A percentile compares a stretch with the other conserved stretches of the same genome.
Conservation (phyloP, 2,888 invertebrate species). For the Xanthia icteritia region DNA sequence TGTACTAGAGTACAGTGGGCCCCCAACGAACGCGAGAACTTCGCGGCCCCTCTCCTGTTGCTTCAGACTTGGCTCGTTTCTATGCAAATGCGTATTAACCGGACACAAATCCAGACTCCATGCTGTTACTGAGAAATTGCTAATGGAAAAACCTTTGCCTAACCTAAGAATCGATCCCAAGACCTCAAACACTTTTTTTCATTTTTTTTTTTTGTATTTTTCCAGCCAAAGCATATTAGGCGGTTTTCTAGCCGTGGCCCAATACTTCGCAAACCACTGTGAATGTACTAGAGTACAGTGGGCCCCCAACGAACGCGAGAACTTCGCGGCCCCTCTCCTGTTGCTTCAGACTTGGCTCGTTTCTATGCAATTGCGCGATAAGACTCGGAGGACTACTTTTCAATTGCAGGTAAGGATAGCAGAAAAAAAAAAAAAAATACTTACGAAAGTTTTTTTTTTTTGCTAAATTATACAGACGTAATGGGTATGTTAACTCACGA, state of each 20-base stretch:
- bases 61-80: conserved; percentile 93
- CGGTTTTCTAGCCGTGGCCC: conserved; percentile 92
- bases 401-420: conserved; percentile 73
- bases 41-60: conserved; percentile 95
- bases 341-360: conserved; percentile 93
- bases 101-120: too few relatives aligned
- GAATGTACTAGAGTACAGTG: conserved; percentile 96
- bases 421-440: too few relatives aligned
- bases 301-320: conserved; percentile 96
- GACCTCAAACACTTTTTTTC: too few relatives aligned
- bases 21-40: conserved; percentile 96
- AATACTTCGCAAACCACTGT: conserved; percentile 95
- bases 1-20: conserved; percentile 96
- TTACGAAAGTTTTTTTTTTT: too few relatives aligned
- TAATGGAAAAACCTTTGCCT: too few relatives aligned
- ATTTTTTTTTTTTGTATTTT: neutral
- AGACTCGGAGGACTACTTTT: conserved; percentile 66
- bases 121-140: too few relatives aligned
- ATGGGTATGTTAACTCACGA: too few relatives aligned
- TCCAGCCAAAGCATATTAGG: conserved; percentile 93
- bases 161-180: too few relatives aligned
- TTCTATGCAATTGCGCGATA: conserved; percentile 87
- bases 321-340: conserved; percentile 95
- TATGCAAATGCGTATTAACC: conserved; percentile 89
- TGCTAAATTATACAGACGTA: too few relatives aligned